Percentiles rank a stretch among this genome's conserved stretches.
phyloP scores from a whole-genome alignment of 2,888 invertebrate species.

The Seira sanloemensis region DNA sequence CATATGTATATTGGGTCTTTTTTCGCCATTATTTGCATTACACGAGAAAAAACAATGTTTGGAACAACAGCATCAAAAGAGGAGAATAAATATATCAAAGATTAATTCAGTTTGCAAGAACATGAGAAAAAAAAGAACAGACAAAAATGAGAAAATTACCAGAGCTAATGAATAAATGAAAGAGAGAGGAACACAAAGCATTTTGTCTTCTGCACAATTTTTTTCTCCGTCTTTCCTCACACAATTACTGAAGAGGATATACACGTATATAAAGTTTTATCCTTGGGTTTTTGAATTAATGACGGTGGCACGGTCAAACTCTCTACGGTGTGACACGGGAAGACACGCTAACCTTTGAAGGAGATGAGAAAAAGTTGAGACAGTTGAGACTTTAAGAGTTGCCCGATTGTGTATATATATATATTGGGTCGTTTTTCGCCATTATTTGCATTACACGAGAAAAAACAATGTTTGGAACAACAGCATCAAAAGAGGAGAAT shows the following conservation, averaged over 20 bases:
- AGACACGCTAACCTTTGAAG: background rate
- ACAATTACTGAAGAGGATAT: no score
- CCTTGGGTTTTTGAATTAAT: background rate
- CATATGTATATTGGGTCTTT: no score
- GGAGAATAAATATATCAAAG: no score
- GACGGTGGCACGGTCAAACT: background rate
- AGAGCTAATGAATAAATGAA: conserved; percentile 46
- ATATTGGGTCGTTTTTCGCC: no score
- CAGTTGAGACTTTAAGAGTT: no score
- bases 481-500: background rate
- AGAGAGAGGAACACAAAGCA: conserved; percentile 40
- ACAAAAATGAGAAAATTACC: conserved; percentile 28
- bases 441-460: background rate
- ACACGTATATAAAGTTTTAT: background rate
- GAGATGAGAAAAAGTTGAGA: no score
- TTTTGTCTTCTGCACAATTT: conserved; percentile 33
- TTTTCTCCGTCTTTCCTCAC: no score
- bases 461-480: background rate
- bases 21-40: no score
- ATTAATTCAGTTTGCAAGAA: conserved; percentile 51
- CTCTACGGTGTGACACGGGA: background rate
- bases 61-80: no score
- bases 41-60: background rate
- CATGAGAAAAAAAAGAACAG: conserved; percentile 27
- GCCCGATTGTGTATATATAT: no score